Percentiles rank a stretch among this genome's conserved stretches.
These are phyloP conservation scores for Phenacoccus solenopsis DNA, from an alignment of 1,140 invertebrate genomes.

Conservation along the genomic window DNA sequence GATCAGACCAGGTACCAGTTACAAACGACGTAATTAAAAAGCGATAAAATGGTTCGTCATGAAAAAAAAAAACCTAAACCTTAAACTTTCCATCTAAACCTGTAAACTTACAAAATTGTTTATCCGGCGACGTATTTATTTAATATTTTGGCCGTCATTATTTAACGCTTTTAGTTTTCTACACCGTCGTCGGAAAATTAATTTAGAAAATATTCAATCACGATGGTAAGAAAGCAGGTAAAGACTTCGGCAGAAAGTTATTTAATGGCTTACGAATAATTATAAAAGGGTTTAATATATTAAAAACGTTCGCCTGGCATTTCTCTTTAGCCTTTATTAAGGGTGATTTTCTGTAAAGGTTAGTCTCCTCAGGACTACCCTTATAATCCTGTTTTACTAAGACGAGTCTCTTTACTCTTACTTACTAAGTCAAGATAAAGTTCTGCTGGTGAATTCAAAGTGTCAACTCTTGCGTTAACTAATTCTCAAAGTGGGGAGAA, in stretches of 20 bases:
- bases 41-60: neutral
- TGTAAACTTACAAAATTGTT: too few relatives aligned
- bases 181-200: neutral
- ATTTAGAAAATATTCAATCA: constrained; percentile 3
- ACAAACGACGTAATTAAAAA: constrained; percentile 2
- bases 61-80: neutral
- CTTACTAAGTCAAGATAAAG: constrained; percentile 6
- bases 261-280: constrained; percentile 13
- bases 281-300: constrained; percentile 11
- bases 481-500: constrained; percentile 15
- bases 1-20: too few relatives aligned
- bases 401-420: constrained; percentile 14
- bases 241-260: constrained; percentile 7
- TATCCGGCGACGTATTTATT: neutral
- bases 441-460: constrained; percentile 16
- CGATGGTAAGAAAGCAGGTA: neutral
- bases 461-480: constrained; percentile 17
- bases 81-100: neutral
- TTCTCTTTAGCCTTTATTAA: constrained; percentile 14
- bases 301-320: constrained; percentile 4
- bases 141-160: neutral
- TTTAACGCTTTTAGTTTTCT: neutral
- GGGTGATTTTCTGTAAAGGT: constrained; percentile 8
- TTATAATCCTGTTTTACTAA: constrained; percentile 18
- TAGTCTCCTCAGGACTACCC: constrained; percentile 8